Percentiles rank a stretch among this genome's conserved stretches.
phyloP scores from a whole-genome alignment of 2,888 invertebrate genomes.

The Tenthredo mesomela region DNA sequence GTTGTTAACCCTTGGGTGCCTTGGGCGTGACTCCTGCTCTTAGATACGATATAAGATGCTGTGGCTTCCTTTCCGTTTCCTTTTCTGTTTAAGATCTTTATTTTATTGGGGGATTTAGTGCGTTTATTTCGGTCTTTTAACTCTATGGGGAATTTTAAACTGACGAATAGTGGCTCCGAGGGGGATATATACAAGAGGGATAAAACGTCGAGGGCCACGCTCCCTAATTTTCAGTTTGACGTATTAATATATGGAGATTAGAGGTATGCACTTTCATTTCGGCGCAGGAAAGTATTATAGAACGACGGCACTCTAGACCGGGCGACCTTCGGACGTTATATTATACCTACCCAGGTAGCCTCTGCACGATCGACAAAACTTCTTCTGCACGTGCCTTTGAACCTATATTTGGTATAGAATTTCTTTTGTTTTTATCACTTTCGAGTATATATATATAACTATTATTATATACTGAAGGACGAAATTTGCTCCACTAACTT shows the following conservation, averaged over 20 bases:
- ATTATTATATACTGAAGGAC: not conserved
- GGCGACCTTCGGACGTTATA: constrained; percentile 46
- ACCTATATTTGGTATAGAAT: not conserved
- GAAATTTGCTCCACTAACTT: not conserved
- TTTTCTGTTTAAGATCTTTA: not conserved
- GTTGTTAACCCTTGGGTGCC: not conserved
- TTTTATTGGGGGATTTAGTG: not conserved
- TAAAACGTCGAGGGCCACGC: not conserved
- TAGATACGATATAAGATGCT: not conserved
- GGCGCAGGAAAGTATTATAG: constrained; percentile 37
- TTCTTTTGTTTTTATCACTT: not conserved
- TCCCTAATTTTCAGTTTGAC: constrained; percentile 8
- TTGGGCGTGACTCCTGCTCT: not conserved
- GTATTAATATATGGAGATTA: constrained; percentile 47
- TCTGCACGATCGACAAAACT: constrained; percentile 25
- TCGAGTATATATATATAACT: not conserved
- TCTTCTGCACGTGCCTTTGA: constrained; percentile 4
- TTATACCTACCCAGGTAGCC: constrained; percentile 13
- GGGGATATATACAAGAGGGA: not conserved
- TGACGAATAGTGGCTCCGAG: not conserved
- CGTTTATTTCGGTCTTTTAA: not conserved
- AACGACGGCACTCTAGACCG: constrained; percentile 39
- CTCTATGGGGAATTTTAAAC: not conserved
- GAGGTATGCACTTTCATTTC: constrained; percentile 44
- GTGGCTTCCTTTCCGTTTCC: not conserved